Percentiles rank a stretch among this genome's conserved stretches.
phyloP scores from a whole-genome alignment of 2,797 vertebrate genomes.

The Serranus cabrilla region DNA sequence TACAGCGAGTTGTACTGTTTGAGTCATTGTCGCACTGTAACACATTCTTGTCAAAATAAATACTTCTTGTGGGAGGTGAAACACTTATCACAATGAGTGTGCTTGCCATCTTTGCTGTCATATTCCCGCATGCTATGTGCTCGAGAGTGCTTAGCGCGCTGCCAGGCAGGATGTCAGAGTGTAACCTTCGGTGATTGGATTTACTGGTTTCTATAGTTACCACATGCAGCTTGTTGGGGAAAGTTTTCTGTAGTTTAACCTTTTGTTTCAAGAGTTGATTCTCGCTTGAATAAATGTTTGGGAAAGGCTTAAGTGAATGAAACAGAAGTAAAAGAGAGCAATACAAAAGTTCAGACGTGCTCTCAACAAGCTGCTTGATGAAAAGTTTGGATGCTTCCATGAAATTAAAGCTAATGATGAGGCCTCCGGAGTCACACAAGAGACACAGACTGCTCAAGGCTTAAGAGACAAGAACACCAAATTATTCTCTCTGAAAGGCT shows the following conservation, averaged over 20 bases:
- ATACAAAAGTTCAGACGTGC: slow-evolving; percentile 41
- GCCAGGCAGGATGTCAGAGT: slow-evolving; percentile 3
- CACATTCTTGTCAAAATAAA: slow-evolving; percentile 58
- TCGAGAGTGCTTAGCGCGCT: slow-evolving; percentile 1
- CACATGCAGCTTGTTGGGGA: slow-evolving; percentile 10
- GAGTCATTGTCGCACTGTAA: slow-evolving; percentile 17
- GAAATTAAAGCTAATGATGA: not conserved
- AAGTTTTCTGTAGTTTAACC: slow-evolving; percentile 29
- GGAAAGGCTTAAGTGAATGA: not conserved
- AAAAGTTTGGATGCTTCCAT: not conserved
- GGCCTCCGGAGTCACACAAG: not conserved
- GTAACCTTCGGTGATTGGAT: slow-evolving; percentile 21
- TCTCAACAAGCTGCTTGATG: slow-evolving; percentile 36
- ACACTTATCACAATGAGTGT: slow-evolving; percentile 21
- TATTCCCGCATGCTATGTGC: slow-evolving; percentile 25
- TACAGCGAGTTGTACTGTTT: slow-evolving; percentile 37
- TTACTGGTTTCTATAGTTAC: slow-evolving; percentile 49
- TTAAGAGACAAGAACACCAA: not conserved
- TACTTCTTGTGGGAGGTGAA: slow-evolving; percentile 55
- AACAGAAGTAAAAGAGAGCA: slow-evolving; percentile 25
- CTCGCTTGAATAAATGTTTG: slow-evolving; percentile 29
- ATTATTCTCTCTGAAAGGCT: not conserved
- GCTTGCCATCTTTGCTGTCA: slow-evolving; percentile 42
- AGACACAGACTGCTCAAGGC: slow-evolving; percentile 5
- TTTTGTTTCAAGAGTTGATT: slow-evolving; percentile 18